Evolutionary conservation across 1,140 invertebrate species (phyloP).

Genomic region (Solenopsis invicta): DNA sequence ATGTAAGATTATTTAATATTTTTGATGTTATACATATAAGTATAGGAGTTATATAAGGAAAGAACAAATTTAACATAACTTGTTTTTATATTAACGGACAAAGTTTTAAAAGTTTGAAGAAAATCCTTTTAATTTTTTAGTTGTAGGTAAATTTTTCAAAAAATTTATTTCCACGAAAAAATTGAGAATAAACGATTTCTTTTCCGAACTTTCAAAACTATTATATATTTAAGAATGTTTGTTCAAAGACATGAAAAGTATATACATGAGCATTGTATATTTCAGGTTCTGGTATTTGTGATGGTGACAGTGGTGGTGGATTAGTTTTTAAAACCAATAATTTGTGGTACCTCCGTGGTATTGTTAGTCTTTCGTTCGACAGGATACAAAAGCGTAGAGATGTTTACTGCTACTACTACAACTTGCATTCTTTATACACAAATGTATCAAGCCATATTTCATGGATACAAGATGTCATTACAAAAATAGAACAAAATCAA

Average conservation of each 20-base stretch:
- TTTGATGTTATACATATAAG: too few species aligned
- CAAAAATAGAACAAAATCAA: slow-evolving; percentile 72
- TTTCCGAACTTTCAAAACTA: not conserved
- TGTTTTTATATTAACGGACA: not conserved
- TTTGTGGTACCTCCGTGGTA: slow-evolving; percentile 82
- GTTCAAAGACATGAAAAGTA: not conserved
- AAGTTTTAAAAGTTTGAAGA: too few species aligned
- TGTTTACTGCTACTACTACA: too few species aligned
- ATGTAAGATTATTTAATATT: slow-evolving; percentile 49
- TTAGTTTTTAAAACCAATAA: slow-evolving; percentile 77
- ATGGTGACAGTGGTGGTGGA: slow-evolving; percentile 85
- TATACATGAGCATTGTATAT: slow-evolving; percentile 12
- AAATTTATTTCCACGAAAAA: too few species aligned
- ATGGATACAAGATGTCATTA: slow-evolving; percentile 82
- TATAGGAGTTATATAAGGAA: not conserved
- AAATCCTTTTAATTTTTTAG: too few species aligned
- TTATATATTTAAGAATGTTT: too few species aligned
- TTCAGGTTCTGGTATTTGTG: slow-evolving; percentile 83
- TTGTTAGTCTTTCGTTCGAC: slow-evolving; percentile 84
- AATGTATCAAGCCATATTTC: slow-evolving; percentile 78
- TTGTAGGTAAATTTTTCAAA: too few species aligned
- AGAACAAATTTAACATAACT: not conserved
- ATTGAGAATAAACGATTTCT: not conserved
- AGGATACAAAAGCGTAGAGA: too few species aligned
- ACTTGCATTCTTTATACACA: slow-evolving; percentile 83